phyloP scores from a whole-genome alignment of 2,888 invertebrate genomes.

The Ferdinandea cuprea region DNA sequence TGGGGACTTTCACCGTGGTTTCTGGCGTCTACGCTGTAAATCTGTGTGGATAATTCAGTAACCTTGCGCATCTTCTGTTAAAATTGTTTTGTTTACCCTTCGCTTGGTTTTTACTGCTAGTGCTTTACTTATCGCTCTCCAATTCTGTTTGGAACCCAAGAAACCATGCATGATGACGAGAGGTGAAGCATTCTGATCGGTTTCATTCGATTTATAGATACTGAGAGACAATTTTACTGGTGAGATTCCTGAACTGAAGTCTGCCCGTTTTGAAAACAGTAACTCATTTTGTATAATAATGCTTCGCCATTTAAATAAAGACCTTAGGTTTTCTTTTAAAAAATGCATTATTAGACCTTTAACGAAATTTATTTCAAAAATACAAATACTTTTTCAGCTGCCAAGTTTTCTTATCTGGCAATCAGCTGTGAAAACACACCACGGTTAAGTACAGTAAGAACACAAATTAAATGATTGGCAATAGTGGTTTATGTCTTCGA shows the following conservation, averaged over 20 bases:
- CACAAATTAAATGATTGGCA: too few species aligned
- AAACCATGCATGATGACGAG: conserved; percentile 94
- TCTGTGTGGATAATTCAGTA: too few species aligned
- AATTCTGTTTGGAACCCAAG: conserved; percentile 93
- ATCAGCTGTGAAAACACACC: too few species aligned
- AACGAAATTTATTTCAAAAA: too few species aligned
- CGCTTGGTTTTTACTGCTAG: conserved; percentile 85
- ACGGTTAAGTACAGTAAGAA: too few species aligned
- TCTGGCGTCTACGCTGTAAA: conserved; percentile 90
- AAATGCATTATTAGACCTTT: conserved; percentile 39
- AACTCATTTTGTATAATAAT: conserved; percentile 3
- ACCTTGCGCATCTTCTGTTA: too few species aligned
- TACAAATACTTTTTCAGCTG: too few species aligned
- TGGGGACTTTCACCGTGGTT: conserved; percentile 98
- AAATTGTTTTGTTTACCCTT: too few species aligned
- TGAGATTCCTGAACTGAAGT: conserved; percentile 53
- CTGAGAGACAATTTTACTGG: conserved; percentile 88
- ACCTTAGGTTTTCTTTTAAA: conserved; percentile 1
- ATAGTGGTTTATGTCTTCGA: too few species aligned
- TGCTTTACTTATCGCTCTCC: conserved; percentile 91
- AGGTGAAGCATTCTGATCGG: conserved; percentile 84
- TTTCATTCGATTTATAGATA: conserved; percentile 85
- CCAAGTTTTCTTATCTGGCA: too few species aligned
- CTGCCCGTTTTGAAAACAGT: background rate
- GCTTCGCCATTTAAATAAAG: background rate